These are phyloP conservation scores for Theretra japonica DNA, from an alignment of 2,888 invertebrate species.

Conservation along the genomic window DNA sequence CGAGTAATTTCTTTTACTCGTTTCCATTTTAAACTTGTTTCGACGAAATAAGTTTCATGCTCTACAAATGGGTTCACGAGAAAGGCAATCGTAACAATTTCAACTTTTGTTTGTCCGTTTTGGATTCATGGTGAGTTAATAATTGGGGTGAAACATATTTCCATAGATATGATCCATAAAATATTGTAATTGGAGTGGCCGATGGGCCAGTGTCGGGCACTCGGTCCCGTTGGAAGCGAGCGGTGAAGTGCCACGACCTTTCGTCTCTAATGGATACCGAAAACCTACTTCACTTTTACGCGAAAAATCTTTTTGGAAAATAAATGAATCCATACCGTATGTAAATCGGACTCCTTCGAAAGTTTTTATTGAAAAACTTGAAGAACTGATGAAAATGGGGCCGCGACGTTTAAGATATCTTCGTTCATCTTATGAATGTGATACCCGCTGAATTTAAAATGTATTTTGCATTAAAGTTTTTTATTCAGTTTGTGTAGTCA, in stretches of 20 bases:
- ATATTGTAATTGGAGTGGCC: conserved; percentile 72
- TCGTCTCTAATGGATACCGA: conserved; percentile 76
- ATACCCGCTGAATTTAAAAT: conserved; percentile 63
- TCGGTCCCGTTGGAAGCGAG: conserved; percentile 44
- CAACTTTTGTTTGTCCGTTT: not conserved
- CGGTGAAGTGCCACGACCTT: conserved; percentile 66
- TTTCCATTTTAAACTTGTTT: conserved; percentile 8
- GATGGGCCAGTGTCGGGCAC: conserved; percentile 51
- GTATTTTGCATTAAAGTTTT: conserved; percentile 56
- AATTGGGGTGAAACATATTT: conserved; percentile 34
- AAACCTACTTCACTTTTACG: conserved; percentile 74
- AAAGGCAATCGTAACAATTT: not conserved
- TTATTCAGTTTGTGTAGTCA: conserved; percentile 34
- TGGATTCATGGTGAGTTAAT: not conserved
- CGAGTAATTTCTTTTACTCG: not conserved
- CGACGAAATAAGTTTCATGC: conserved; percentile 1
- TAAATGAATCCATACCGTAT: conserved; percentile 83
- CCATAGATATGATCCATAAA: conserved; percentile 57
- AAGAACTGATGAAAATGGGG: conserved; percentile 81
- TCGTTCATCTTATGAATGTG: conserved; percentile 70
- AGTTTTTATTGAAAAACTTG: conserved; percentile 85
- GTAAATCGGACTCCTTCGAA: conserved; percentile 79
- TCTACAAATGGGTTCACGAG: not conserved
- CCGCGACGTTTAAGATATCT: conserved; percentile 75
- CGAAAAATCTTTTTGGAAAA: conserved; percentile 79